phyloP scores from a whole-genome alignment of 2,888 invertebrate genomes.

The Stenodera caucasica region DNA sequence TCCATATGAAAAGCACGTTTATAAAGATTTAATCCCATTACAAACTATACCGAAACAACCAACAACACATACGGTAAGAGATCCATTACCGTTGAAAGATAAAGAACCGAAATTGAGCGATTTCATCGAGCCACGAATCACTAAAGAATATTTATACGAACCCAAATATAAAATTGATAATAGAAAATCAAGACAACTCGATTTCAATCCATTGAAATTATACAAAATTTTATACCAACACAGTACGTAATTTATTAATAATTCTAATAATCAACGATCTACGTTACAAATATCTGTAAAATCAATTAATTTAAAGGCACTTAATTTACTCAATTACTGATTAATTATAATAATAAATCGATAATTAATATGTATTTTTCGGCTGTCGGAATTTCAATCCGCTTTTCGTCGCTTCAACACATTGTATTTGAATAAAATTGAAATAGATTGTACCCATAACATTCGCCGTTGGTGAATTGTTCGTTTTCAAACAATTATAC shows the following conservation, averaged over 20 bases:
- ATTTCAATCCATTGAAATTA: neutral
- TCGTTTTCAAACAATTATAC: constrained; percentile 74
- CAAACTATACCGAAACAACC: constrained; percentile 25
- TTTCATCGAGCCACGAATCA: constrained; percentile 29
- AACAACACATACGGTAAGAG: constrained; percentile 27
- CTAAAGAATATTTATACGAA: neutral
- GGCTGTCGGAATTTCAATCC: constrained; percentile 59
- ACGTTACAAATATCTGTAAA: no score
- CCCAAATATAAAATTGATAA: neutral
- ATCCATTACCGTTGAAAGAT: constrained; percentile 36
- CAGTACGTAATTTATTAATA: neutral
- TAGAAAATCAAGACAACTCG: neutral
- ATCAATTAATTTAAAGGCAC: no score
- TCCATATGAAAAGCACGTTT: constrained; percentile 37
- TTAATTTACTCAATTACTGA: no score
- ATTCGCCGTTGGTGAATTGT: constrained; percentile 66
- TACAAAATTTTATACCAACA: neutral
- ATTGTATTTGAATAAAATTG: constrained; percentile 76
- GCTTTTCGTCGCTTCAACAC: constrained; percentile 62
- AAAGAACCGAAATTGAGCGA: constrained; percentile 36
- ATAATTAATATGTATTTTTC: constrained; percentile 43
- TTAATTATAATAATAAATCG: constrained; percentile 14
- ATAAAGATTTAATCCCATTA: constrained; percentile 41
- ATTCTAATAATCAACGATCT: no score
- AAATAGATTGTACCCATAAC: constrained; percentile 85